Conservation (phyloP, 2,113 vertebrate species). For the Chloropsis cyanopogon region DNA sequence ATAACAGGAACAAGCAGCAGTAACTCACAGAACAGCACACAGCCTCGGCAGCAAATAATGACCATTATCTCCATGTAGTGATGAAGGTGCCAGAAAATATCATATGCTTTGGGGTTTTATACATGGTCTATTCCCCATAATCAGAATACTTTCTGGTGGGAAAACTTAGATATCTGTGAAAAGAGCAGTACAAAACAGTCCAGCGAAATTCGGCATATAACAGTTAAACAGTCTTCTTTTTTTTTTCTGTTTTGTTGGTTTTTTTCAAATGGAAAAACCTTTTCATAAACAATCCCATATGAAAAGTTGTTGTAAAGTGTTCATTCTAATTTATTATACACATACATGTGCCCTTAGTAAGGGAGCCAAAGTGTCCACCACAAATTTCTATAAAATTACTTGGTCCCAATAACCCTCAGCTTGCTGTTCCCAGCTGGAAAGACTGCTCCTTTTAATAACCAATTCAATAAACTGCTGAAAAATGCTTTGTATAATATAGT, state of each 20-base stretch:
- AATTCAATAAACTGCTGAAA: conserved; percentile 71
- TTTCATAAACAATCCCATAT: neutral
- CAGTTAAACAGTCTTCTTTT: neutral
- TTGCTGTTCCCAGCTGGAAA: conserved; percentile 10
- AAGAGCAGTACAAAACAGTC: neutral
- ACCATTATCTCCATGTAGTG: neutral
- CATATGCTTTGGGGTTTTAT: conserved; percentile 3
- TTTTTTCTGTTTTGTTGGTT: accelerated
- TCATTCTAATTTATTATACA: conserved; percentile 42
- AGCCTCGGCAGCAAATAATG: conserved; percentile 37
- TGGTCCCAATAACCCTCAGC: conserved; percentile 30
- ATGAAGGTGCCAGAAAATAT: conserved; percentile 42
- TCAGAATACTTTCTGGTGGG: neutral
- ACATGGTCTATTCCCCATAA: neutral
- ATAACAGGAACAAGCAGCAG: conserved; percentile 49
- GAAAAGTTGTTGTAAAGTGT: neutral
- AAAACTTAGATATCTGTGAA: neutral
- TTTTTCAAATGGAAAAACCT: neutral
- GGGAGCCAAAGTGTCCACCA: neutral
- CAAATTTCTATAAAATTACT: conserved; percentile 41
- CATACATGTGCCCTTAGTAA: neutral
- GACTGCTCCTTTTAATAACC: conserved; percentile 58
- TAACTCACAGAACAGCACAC: neutral
- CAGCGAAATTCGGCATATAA: neutral
- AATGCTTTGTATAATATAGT: conserved; percentile 68